phyloP scores from a whole-genome alignment of 2,113 vertebrate species.

The Pongo pygmaeus region DNA sequence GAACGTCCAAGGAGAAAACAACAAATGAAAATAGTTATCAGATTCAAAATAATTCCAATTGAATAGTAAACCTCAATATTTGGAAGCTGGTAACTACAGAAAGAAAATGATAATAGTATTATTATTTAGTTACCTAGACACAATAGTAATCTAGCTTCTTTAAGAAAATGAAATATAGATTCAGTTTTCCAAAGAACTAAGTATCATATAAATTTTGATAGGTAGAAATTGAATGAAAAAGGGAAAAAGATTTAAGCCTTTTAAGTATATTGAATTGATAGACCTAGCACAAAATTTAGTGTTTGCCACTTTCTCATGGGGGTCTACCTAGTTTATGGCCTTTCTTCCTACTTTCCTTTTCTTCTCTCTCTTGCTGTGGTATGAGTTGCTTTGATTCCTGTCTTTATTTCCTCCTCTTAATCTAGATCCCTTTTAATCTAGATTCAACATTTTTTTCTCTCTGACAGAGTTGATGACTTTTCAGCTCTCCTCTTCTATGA shows the following conservation, averaged over 20 bases:
- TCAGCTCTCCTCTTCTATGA: not conserved
- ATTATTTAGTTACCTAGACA: not conserved
- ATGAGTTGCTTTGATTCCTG: not conserved
- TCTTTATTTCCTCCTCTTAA: not conserved
- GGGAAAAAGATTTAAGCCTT: not conserved
- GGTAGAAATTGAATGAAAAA: not conserved
- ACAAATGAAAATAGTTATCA: constrained; percentile 45
- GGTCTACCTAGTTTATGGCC: not conserved
- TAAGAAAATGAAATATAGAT: not conserved
- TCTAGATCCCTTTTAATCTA: not conserved
- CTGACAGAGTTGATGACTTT: not conserved
- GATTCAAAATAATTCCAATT: constrained; percentile 35
- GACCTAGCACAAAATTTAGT: not conserved
- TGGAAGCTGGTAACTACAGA: not conserved
- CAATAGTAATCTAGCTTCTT: not conserved
- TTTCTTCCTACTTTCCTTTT: not conserved
- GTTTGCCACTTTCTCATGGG: not conserved
- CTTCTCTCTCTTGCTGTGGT: not conserved
- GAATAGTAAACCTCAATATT: not conserved
- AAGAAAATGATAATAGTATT: not conserved
- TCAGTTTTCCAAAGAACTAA: not conserved
- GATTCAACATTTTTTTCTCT: not conserved
- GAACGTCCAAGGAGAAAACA: constrained; percentile 37
- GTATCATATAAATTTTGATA: not conserved
- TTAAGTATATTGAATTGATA: not conserved